Conservation (phyloP, 2,888 invertebrate species). For the Epinotia nisella region DNA sequence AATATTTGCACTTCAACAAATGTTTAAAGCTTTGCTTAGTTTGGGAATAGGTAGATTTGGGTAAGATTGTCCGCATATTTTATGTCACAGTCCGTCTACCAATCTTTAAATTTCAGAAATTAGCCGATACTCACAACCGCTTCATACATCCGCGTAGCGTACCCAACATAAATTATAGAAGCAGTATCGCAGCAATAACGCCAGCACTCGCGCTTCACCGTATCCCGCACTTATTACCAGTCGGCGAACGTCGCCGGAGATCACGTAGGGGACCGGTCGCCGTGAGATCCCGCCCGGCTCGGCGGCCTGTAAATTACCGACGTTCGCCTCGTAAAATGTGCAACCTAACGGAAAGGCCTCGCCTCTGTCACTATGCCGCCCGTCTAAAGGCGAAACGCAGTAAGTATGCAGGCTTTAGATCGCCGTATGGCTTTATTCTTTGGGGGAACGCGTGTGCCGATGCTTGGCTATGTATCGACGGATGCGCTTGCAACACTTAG, state of each 20-base stretch:
- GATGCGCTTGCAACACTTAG: constrained; percentile 22
- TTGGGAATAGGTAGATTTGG: too few species aligned
- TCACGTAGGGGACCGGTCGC: constrained; percentile 77
- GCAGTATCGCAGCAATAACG: constrained; percentile 44
- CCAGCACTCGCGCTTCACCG: constrained; percentile 48
- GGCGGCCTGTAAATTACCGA: constrained; percentile 58
- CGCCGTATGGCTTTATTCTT: not conserved
- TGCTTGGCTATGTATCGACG: constrained; percentile 26
- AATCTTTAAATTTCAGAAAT: not conserved
- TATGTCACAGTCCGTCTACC: not conserved
- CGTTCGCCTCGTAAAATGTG: constrained; percentile 70
- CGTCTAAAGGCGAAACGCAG: constrained; percentile 19
- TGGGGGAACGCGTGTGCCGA: constrained; percentile 11
- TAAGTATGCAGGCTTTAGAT: not conserved
- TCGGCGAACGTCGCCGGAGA: constrained; percentile 71
- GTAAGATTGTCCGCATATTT: not conserved
- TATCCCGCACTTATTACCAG: constrained; percentile 63
- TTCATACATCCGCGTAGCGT: not conserved
- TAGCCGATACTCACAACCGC: not conserved
- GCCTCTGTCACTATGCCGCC: constrained; percentile 43
- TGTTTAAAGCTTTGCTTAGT: too few species aligned
- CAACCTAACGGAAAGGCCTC: constrained; percentile 69
- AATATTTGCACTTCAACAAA: too few species aligned
- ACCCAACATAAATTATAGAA: constrained; percentile 32
- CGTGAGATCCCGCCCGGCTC: constrained; percentile 56